Conservation (phyloP, 1,140 invertebrate genomes). For the Halictus rubicundus region DNA sequence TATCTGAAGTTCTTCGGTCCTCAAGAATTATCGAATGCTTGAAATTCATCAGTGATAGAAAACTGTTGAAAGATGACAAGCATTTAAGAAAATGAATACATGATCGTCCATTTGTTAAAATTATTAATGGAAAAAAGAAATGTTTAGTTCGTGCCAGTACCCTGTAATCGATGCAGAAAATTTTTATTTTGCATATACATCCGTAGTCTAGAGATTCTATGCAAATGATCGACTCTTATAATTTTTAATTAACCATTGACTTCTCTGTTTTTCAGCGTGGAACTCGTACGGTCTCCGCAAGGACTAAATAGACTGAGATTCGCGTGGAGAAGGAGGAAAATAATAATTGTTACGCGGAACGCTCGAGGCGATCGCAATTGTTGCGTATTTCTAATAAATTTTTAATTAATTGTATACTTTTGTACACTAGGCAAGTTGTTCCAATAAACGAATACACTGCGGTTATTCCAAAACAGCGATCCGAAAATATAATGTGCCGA, state of each 20-base stretch:
- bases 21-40: background rate
- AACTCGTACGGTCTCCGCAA: conserved; percentile 84
- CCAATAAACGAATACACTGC: background rate
- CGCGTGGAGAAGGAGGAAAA: too few relatives aligned
- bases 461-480: background rate
- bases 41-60: too few relatives aligned
- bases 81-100: too few relatives aligned
- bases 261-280: conserved; percentile 80
- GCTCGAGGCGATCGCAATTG: background rate
- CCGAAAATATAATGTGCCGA: too few relatives aligned
- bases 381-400: background rate
- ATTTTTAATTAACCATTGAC: background rate
- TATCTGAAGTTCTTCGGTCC: background rate
- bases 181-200: background rate
- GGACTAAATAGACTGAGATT: conserved; percentile 57
- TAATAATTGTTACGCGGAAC: too few relatives aligned
- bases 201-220: too few relatives aligned
- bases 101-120: too few relatives aligned
- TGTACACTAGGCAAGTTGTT: background rate
- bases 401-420: conserved; percentile 28
- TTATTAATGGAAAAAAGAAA: too few relatives aligned
- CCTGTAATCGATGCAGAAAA: background rate
- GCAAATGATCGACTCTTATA: too few relatives aligned
- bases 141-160: too few relatives aligned
- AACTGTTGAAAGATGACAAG: too few relatives aligned